Percentiles rank a stretch among this genome's conserved stretches.
These are phyloP conservation scores for Chouioia cunea DNA, from an alignment of 2,888 invertebrate species.

Conservation along the genomic window DNA sequence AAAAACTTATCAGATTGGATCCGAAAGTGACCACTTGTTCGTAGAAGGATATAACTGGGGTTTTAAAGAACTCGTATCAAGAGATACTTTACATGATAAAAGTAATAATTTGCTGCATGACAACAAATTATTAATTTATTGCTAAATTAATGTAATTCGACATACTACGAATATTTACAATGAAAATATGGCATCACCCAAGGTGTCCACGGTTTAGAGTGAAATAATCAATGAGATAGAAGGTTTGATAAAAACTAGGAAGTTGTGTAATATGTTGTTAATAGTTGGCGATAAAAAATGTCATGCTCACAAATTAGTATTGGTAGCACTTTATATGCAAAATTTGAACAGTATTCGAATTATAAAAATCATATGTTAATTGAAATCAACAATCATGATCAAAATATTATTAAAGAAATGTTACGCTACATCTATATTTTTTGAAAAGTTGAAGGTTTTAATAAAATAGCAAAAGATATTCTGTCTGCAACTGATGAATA, in stretches of 20 bases:
- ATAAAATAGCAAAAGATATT: neutral
- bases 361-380: neutral
- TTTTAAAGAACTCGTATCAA: slow-evolving; percentile 17
- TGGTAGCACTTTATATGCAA: neutral
- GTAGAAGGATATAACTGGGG: slow-evolving; percentile 16
- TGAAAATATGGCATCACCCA: neutral
- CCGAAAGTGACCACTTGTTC: neutral
- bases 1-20: neutral
- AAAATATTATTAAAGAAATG: slow-evolving; percentile 2
- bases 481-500: slow-evolving; percentile 3
- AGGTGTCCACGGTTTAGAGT: neutral
- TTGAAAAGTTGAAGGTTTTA: slow-evolving; percentile 6
- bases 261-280: slow-evolving; percentile 10
- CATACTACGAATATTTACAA: neutral
- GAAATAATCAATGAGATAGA: slow-evolving; percentile 10
- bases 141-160: slow-evolving; percentile 6
- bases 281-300: slow-evolving; percentile 5
- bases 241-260: neutral
- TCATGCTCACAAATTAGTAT: slow-evolving; percentile 14
- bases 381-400: slow-evolving; percentile 6
- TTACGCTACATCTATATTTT: slow-evolving; percentile 7
- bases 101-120: slow-evolving; percentile 11
- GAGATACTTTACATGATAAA: slow-evolving; percentile 5
- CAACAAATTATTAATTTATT: slow-evolving; percentile 10
- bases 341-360: neutral